phyloP scores from a whole-genome alignment of 2,888 invertebrate genomes.

The Hesperia comma region DNA sequence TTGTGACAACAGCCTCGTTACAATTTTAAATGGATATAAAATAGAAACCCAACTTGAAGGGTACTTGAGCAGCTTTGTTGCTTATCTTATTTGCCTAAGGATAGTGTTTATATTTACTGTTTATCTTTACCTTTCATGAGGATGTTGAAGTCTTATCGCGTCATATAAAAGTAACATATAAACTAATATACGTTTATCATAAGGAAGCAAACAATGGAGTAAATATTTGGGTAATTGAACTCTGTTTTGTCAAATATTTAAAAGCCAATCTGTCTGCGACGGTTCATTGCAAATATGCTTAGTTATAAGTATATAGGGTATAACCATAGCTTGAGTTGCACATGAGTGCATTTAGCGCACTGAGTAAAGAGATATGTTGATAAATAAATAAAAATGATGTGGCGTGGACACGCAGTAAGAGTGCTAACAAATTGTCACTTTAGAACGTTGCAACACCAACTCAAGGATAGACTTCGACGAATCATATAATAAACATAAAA shows the following conservation, averaged over 20 bases:
- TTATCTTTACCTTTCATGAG: constrained; percentile 17
- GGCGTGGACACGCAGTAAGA: too few relatives aligned
- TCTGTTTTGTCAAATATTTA: constrained; percentile 4
- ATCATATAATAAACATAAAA: too few relatives aligned
- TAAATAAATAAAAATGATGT: too few relatives aligned
- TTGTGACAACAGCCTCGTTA: background rate
- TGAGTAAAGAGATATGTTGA: too few relatives aligned
- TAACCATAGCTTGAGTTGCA: too few relatives aligned
- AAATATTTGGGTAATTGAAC: constrained; percentile 4
- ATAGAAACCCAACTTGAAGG: constrained; percentile 5
- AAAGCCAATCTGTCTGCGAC: constrained; percentile 5
- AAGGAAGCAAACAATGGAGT: background rate
- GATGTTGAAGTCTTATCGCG: constrained; percentile 14
- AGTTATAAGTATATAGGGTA: too few relatives aligned
- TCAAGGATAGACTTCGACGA: too few relatives aligned
- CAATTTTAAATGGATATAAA: background rate
- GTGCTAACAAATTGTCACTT: too few relatives aligned
- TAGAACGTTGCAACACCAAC: too few relatives aligned
- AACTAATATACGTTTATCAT: background rate
- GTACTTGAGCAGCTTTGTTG: constrained; percentile 22
- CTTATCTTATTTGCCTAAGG: constrained; percentile 17
- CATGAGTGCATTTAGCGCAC: too few relatives aligned
- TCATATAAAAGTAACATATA: constrained; percentile 3
- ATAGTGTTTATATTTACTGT: constrained; percentile 10
- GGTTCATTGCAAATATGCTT: background rate